These are phyloP conservation scores for Neotoma lepida DNA, from an alignment of 2,113 vertebrate genomes.

Conservation along the genomic window DNA sequence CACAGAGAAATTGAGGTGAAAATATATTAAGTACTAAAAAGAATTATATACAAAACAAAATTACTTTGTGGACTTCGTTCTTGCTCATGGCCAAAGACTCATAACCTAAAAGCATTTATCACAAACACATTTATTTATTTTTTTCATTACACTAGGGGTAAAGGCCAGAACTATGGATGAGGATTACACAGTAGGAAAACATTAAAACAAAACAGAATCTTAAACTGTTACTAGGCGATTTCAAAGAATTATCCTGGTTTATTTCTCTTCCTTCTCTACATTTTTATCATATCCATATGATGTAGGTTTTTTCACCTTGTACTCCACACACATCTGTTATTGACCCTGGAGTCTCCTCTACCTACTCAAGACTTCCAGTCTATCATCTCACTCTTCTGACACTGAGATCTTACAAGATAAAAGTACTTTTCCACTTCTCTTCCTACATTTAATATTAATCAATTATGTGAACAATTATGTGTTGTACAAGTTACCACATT, in stretches of 20 bases:
- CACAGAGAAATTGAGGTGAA: background rate
- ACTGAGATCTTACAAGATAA: background rate
- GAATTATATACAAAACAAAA: conserved; percentile 49
- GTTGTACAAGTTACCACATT: background rate
- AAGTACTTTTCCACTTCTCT: background rate
- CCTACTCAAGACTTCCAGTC: too few species aligned
- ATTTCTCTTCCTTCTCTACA: fast-evolving
- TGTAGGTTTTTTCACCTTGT: fast-evolving
- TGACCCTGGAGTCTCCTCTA: background rate
- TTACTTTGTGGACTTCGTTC: background rate
- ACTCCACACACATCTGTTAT: fast-evolving
- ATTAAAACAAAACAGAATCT: background rate
- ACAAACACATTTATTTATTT: background rate
- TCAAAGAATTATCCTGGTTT: background rate
- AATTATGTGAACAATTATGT: background rate
- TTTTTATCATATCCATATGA: fast-evolving
- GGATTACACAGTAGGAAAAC: background rate
- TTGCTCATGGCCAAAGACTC: conserved; percentile 22
- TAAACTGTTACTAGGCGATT: background rate
- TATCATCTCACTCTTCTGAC: background rate
- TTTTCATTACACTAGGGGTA: background rate
- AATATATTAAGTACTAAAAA: conserved; percentile 1
- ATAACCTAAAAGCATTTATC: background rate
- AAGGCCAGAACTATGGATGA: background rate
- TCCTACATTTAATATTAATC: background rate